Evolutionary conservation across 2,113 vertebrate species (phyloP).

Genomic region (Glaucomys volans): DNA sequence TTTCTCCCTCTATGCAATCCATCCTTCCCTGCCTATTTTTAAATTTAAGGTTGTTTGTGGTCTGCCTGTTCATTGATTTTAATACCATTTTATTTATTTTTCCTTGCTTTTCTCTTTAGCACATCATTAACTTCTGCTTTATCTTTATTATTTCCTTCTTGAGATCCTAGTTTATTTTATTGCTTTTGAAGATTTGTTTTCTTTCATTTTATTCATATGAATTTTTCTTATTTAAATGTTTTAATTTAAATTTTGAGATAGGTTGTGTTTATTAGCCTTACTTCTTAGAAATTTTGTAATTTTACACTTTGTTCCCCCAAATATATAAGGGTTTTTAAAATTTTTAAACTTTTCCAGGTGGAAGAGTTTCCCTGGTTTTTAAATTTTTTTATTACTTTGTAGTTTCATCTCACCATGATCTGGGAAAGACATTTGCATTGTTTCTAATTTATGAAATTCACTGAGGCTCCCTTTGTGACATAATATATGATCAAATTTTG

Average conservation of each 20-base stretch:
- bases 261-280: not conserved
- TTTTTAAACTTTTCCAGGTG: not conserved
- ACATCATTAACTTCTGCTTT: not conserved
- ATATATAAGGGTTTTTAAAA: not conserved
- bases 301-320: conserved; percentile 11
- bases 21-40: too few species aligned
- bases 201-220: not conserved
- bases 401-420: not conserved
- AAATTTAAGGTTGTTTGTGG: conserved; percentile 3
- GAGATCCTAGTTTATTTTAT: not conserved
- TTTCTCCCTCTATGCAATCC: too few species aligned
- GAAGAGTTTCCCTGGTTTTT: not conserved
- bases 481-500: conserved; percentile 2
- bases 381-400: conserved; percentile 1
- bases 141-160: not conserved
- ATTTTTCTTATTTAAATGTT: not conserved
- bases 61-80: not conserved
- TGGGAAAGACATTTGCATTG: not conserved
- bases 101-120: conserved; percentile 24
- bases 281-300: conserved; percentile 16
- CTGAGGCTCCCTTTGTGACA: not conserved
- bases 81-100: not conserved
- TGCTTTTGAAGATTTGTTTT: conserved; percentile 14
- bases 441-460: conserved; percentile 39
- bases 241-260: not conserved